Percentiles rank a stretch among this genome's conserved stretches.
phyloP scores from a whole-genome alignment of 1,140 invertebrate genomes.

The Drosophila sproati region DNA sequence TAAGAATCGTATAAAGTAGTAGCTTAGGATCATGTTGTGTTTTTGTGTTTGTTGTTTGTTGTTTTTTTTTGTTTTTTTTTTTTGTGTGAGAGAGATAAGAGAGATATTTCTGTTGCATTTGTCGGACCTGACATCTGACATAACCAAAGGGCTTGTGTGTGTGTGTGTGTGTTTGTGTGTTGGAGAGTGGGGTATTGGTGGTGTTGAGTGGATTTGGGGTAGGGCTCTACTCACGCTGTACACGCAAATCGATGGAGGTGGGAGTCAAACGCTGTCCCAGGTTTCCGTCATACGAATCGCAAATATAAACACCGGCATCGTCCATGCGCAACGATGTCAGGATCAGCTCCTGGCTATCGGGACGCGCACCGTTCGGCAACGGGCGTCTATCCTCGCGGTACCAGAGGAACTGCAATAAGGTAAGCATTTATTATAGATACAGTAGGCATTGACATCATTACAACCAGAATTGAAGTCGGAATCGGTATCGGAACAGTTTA shows the following conservation, averaged over 20 bases:
- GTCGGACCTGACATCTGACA: slow-evolving; percentile 30
- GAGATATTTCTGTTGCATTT: slow-evolving; percentile 38
- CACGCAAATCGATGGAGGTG: slow-evolving; percentile 89
- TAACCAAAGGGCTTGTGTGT: slow-evolving; percentile 22
- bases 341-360: slow-evolving; percentile 55
- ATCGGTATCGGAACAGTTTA: too few relatives aligned
- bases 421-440: background rate
- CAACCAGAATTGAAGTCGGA: too few relatives aligned
- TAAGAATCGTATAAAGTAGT: slow-evolving; percentile 26
- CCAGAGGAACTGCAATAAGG: slow-evolving; percentile 72
- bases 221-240: slow-evolving; percentile 88
- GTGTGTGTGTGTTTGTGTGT: slow-evolving; percentile 15
- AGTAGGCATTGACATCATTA: too few relatives aligned
- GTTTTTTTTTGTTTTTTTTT: background rate
- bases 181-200: background rate
- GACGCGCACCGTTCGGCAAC: slow-evolving; percentile 69
- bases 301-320: slow-evolving; percentile 90
- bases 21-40: slow-evolving; percentile 30
- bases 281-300: slow-evolving; percentile 85
- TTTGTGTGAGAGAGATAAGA: slow-evolving; percentile 33
- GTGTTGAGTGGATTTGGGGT: slow-evolving; percentile 20
- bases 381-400: slow-evolving; percentile 84
- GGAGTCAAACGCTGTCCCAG: slow-evolving; percentile 85
- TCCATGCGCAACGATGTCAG: slow-evolving; percentile 86
- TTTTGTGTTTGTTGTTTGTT: slow-evolving; percentile 2